These are phyloP conservation scores for Sciurus carolinensis DNA, from an alignment of 2,797 vertebrate species.

Conservation along the genomic window DNA sequence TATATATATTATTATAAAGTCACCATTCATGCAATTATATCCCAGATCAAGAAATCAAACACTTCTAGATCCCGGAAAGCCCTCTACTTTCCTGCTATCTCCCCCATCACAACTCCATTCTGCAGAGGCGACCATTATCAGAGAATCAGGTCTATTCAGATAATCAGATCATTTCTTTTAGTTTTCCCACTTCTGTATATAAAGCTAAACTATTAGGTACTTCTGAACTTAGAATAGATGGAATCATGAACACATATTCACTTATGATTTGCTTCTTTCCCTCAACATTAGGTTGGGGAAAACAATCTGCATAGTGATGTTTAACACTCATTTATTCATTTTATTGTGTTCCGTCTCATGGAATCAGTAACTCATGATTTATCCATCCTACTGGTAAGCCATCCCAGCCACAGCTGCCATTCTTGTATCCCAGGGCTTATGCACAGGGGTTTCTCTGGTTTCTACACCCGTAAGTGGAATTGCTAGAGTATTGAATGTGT, in stretches of 20 bases:
- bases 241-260: background rate
- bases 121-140: background rate
- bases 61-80: background rate
- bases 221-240: conserved; percentile 14
- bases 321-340: background rate
- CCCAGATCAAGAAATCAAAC: background rate
- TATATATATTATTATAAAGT: background rate
- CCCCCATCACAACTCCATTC: no score
- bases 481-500: background rate
- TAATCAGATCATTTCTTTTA: background rate
- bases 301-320: background rate
- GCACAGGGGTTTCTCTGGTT: background rate
- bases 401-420: background rate
- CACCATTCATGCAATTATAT: background rate
- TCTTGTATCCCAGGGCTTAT: background rate
- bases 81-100: background rate
- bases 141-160: background rate
- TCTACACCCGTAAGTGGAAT: background rate
- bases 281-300: background rate
- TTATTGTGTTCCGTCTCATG: background rate
- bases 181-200: background rate
- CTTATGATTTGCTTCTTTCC: background rate
- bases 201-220: background rate
- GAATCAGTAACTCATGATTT: background rate
- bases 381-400: background rate